Base-by-base conservation (phyloP, 2,888 invertebrate genomes). In the Clivina fossor region DNA sequence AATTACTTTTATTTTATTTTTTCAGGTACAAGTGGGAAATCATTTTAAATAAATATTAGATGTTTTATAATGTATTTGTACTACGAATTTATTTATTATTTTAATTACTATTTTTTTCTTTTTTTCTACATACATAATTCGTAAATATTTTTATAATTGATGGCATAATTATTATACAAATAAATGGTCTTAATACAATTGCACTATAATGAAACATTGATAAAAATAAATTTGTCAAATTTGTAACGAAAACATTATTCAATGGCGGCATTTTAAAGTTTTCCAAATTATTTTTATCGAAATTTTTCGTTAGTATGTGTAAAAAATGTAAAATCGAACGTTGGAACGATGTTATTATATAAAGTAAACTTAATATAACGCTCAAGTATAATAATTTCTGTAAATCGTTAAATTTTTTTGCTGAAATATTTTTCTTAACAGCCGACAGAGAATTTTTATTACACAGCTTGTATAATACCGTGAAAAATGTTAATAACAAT, bases 191-290 rank as follows among this genome's bases (percentile, higher is more conserved):
- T 26, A 68, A 49, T 16, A 60, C 59, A 47, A 61, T 59, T n/a
- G 66, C 63, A 47, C 62, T 60, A 57, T 71, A 71, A 64, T 71
- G 67, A 24, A 68, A 55, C 65, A 71, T 68, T n/a, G 65, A 60
- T 19, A 67, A 62, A 57, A 66, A 65, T 28, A 65, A 62, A 50
- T 60, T 62, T 48, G 57, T 60, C 5, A 54, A 50, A 44, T 46
- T 56, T 49, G 62, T 64, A 18, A 66, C 58, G 53, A 61, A 60
- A 41, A 61, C 63, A 61, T 68, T 69, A 60, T 68, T 65, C 13
- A 71, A 58, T 13, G 70, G 69, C 0, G 69, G 69, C 57, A 69
- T 63, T 65, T 65, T 68, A 55, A 70, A 70, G 55, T 61, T 65
- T 30, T 63, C 62, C 7, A 62, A 54, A 22, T 58, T 61, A 30